These are phyloP conservation scores for Rafetus swinhoei DNA, from an alignment of 2,113 vertebrate genomes.

Conservation along the genomic window DNA sequence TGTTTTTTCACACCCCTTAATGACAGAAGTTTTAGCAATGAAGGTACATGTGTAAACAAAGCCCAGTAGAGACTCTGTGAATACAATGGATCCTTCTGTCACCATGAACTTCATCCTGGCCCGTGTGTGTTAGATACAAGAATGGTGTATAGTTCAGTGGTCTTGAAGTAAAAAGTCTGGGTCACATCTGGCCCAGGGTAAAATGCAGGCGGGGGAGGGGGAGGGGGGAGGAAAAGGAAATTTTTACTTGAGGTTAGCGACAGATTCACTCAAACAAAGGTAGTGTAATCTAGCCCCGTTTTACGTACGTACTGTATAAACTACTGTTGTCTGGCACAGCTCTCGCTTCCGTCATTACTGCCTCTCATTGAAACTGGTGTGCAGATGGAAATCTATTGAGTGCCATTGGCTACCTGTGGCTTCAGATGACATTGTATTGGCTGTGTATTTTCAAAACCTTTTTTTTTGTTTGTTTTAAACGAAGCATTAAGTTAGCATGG, in stretches of 20 bases:
- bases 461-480: not conserved
- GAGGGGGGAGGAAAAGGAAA: not conserved
- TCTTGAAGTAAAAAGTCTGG: not conserved
- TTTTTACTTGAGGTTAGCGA: not conserved
- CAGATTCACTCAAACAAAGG: constrained; percentile 25
- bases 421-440: fast-evolving
- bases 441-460: fast-evolving
- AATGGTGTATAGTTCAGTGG: fast-evolving
- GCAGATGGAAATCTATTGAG: not conserved
- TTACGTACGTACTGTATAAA: not conserved
- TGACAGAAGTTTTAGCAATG: too few species aligned
- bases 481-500: fast-evolving
- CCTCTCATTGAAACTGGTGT: too few species aligned
- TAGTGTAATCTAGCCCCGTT: not conserved
- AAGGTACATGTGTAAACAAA: too few species aligned
- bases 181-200: fast-evolving
- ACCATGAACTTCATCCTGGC: not conserved
- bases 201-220: not conserved
- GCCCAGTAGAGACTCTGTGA: not conserved
- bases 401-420: fast-evolving
- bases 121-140: fast-evolving
- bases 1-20: too few species aligned
- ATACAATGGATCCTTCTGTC: fast-evolving
- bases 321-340: not conserved
- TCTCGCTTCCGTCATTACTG: not conserved